Base-by-base conservation (phyloP, 2,888 invertebrate genomes). In the Odontothrips loti region DNA sequence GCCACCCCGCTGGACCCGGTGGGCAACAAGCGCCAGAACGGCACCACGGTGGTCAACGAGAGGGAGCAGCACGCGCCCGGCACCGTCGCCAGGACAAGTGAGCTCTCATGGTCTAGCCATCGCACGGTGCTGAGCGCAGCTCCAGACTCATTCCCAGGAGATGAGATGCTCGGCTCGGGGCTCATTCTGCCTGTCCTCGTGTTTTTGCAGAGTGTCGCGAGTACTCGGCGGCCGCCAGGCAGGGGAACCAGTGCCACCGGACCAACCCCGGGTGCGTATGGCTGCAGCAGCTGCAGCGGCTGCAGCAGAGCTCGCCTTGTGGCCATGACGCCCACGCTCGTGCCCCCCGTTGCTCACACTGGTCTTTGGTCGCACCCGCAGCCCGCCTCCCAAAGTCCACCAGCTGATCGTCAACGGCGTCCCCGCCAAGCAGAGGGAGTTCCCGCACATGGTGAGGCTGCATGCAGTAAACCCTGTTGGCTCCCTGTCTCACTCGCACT, bases 1-100 rank as follows among this genome's bases (percentile, higher is more conserved):
- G 47, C 82, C 48, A 20, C 81, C 58, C 29, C 82, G 43, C 20
- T 79, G 63, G 9, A 80, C 80, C 79, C 82, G 51, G 23, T 79
- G 68, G n/a, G 43, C 47, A 80, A 47, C 20, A 9, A 79, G 47
- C 43, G 81, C 29, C 29, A 79, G 80, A 47, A 83, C 83, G 79
- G 47, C 80, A 79, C 68, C 6, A 6, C 34, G 34, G 34, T 6
- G 58, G 15, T 11, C 58, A 17, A 15, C 12, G 4, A 17, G 51
- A 51, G 51, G 51, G 17, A 12, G 51, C 51, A 51, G 51, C 51
- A 17, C 51, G 51, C 12, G 51, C 51, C 17, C 58, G 58, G 58
- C 58, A 15, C 20, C 58, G 17, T 58, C 58, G 58, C 58, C 58
- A 17, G 58, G 58, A 58, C 15, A n/a, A 58, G 58, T 58, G 17